Evolutionary conservation across 2,113 vertebrate genomes (phyloP).

Genomic region (Tretioscincus oriximinensis): DNA sequence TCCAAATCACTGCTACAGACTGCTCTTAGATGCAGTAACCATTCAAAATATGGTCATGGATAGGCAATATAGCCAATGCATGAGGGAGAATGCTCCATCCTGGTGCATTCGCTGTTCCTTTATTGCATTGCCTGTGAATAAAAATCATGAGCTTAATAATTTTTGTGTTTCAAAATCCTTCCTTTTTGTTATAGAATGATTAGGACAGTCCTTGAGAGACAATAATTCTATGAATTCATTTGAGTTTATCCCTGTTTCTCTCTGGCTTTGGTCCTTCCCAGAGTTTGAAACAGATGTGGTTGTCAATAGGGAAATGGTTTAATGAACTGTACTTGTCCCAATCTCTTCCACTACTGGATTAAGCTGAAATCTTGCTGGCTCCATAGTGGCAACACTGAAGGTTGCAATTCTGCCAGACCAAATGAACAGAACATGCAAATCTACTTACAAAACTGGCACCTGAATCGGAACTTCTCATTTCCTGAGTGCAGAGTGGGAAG

Average conservation of each 20-base stretch:
- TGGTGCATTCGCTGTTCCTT: no score
- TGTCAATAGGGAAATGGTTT: constrained; percentile 55
- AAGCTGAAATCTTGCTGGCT: constrained; percentile 55
- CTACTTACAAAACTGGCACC: constrained; percentile 29
- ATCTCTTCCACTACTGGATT: constrained; percentile 26
- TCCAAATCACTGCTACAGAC: no score
- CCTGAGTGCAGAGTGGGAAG: constrained; percentile 52
- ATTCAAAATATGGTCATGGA: not conserved
- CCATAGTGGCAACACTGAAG: constrained; percentile 46
- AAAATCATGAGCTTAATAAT: not conserved
- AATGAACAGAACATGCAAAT: constrained; percentile 31
- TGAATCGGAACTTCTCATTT: constrained; percentile 38
- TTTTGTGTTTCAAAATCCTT: not conserved
- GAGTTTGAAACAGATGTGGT: constrained; percentile 28
- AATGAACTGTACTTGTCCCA: constrained; percentile 49
- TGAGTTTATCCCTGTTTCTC: not conserved
- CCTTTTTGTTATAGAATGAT: not conserved
- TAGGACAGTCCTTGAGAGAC: not conserved
- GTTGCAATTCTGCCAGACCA: constrained; percentile 51
- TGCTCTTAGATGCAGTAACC: not conserved
- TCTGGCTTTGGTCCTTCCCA: not conserved
- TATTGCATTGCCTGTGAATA: not conserved
- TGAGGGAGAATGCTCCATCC: not conserved
- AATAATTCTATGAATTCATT: not conserved
- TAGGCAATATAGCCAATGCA: not conserved